A percentile compares a stretch with the other conserved stretches of the same genome.
Conservation (phyloP, 2,888 invertebrate genomes). For the Crioceris asparagi region DNA sequence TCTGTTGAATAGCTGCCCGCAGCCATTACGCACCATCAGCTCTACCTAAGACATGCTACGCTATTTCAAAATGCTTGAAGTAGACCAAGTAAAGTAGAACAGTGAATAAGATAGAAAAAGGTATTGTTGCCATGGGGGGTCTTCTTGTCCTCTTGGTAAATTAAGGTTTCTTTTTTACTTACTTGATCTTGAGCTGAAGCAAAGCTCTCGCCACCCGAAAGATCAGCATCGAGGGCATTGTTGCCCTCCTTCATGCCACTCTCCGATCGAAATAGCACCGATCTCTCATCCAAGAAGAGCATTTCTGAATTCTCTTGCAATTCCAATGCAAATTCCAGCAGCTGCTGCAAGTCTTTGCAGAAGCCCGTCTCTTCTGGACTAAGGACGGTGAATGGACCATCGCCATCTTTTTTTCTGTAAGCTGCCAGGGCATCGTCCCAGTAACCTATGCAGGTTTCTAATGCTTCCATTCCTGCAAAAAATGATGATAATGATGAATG, state of each 20-base stretch:
- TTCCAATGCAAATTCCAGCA: conserved; percentile 73
- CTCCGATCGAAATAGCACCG: conserved; percentile 60
- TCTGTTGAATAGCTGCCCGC: too few relatives aligned
- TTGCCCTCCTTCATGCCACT: conserved; percentile 1
- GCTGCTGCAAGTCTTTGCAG: conserved; percentile 66
- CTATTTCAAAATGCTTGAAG: too few relatives aligned
- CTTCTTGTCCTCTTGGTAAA: too few relatives aligned
- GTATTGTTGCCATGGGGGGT: too few relatives aligned
- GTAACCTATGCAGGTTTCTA: conserved; percentile 83
- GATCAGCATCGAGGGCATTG: conserved; percentile 44
- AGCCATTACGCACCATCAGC: too few relatives aligned
- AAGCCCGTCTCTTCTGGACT: conserved; percentile 80
- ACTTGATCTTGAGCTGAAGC: conserved; percentile 90
- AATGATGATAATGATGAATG: not conserved
- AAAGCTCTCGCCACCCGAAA: conserved; percentile 90
- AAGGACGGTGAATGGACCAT: conserved; percentile 53
- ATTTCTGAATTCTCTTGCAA: conserved; percentile 81
- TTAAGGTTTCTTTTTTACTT: too few relatives aligned
- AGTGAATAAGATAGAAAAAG: too few relatives aligned
- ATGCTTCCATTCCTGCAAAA: conserved; percentile 73
- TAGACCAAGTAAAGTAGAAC: too few relatives aligned
- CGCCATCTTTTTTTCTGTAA: conserved; percentile 50
- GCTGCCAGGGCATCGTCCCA: conserved; percentile 91
- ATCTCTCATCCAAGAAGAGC: conserved; percentile 78
- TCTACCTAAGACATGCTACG: too few relatives aligned